A percentile compares a stretch with the other conserved stretches of the same genome.
phyloP scores from a whole-genome alignment of 2,888 invertebrate species.

The Rhogogaster chlorosoma region DNA sequence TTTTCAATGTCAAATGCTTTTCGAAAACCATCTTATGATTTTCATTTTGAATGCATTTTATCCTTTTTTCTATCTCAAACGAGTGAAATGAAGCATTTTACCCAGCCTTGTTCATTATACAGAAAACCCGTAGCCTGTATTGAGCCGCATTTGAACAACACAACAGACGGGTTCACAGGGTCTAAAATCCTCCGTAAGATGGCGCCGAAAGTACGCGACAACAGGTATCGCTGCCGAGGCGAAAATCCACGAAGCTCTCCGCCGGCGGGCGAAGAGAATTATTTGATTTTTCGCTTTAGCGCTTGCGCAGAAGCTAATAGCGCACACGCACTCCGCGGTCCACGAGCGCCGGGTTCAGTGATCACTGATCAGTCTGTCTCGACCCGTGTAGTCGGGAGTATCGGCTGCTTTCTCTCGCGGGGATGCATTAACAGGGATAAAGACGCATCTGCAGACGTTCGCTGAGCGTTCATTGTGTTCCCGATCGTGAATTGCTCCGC shows the following conservation, averaged over 20 bases:
- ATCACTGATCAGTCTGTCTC: conserved; percentile 36
- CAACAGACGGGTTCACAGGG: background rate
- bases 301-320: background rate
- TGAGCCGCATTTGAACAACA: background rate
- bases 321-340: conserved; percentile 7
- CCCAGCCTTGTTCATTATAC: no score
- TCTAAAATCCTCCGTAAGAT: background rate
- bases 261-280: background rate
- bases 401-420: background rate
- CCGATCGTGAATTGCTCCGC: background rate
- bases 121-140: background rate
- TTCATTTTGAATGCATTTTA: no score
- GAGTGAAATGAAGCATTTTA: no score
- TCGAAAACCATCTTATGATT: no score
- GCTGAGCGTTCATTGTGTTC: background rate
- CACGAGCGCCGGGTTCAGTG: conserved; percentile 5
- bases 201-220: background rate
- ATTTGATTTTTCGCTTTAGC: background rate
- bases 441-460: background rate
- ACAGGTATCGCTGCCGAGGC: background rate
- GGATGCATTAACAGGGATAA: background rate
- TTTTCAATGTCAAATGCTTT: no score
- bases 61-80: no score
- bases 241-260: background rate
- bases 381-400: conserved; percentile 29